Base-by-base conservation (phyloP, 1,140 invertebrate species). In the Drosophila obscura region DNA sequence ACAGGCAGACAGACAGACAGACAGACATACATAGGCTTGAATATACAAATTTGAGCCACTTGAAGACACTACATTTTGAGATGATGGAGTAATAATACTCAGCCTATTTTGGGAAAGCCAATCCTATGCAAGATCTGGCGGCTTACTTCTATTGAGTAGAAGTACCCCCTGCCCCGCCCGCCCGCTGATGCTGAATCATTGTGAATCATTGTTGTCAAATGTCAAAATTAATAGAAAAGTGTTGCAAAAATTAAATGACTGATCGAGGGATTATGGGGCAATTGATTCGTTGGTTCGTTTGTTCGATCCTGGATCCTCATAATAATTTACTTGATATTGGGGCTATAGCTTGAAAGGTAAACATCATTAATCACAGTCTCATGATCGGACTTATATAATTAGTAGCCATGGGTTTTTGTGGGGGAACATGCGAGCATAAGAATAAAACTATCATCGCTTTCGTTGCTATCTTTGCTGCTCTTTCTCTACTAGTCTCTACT, bases 61-160 rank as follows among this genome's bases (percentile, higher is more conserved):
- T 72, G 57, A 80, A 80, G 67, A 71, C 59, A 1, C 62, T 65
- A 46, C 45, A 58, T 62, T 49, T 56, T 58, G 45, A 39, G 53
- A 19, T 59, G 75, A 84, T 80, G 75, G 61, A 50, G 80, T 82
- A 82, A 80, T 73, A 79, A 31, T 72, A 69, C 64, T 28, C 39
- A 43, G 50, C 43, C 60, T 41, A 48, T 49, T 51, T 71, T 67
- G 73, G 65, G 26, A 64, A 74, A 74, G 71, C 75, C 80, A 83
- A 82, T 82, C 80, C 81, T 51, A 55, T 74, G 77, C 76, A 71
- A 67, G 65, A 52, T 16, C 63, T 55, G 58, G 15, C 45, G 77
- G 80, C 56, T 69, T 46, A 71, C 65, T 61, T 73, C 61, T 58
- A 57, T 52, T 8, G 44, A 41, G 15, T 43, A 16, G 19, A 16